phyloP scores from a whole-genome alignment of 2,113 vertebrate species.

The Scomber scombrus region DNA sequence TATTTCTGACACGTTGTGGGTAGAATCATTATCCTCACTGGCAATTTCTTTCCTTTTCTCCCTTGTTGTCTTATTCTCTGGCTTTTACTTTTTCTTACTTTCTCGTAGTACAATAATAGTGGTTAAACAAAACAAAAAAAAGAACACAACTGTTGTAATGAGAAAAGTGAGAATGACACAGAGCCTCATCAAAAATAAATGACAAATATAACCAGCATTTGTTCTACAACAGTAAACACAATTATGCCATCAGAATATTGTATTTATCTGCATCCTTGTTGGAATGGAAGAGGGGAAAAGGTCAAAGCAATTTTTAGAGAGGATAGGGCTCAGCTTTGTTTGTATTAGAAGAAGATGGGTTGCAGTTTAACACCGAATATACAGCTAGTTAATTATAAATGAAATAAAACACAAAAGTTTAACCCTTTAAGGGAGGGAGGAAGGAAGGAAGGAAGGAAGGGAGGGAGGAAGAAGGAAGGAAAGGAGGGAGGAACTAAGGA shows the following conservation, averaged over 20 bases:
- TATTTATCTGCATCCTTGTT: conserved; percentile 34
- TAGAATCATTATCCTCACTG: background rate
- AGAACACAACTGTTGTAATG: conserved; percentile 51
- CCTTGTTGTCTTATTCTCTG: background rate
- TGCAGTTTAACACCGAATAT: background rate
- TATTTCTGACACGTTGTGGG: conserved; percentile 8
- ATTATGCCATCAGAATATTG: conserved; percentile 2
- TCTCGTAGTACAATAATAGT: conserved; percentile 2
- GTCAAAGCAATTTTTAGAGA: conserved; percentile 13
- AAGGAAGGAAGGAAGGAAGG: no score
- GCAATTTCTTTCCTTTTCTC: background rate
- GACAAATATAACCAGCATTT: conserved; percentile 29
- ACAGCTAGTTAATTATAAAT: background rate
- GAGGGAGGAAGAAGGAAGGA: no score
- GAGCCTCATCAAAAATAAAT: conserved; percentile 55
- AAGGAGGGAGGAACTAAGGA: no score
- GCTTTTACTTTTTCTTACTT: background rate
- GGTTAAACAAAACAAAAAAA: conserved; percentile 27
- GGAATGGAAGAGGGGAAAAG: conserved; percentile 19
- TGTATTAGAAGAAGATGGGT: background rate
- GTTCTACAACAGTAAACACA: conserved; percentile 48
- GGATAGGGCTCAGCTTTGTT: background rate
- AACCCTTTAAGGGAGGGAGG: no score
- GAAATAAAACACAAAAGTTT: background rate
- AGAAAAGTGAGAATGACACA: conserved; percentile 50